Base-by-base conservation (phyloP, 2,113 vertebrate genomes). In the Pteropus alecto region DNA sequence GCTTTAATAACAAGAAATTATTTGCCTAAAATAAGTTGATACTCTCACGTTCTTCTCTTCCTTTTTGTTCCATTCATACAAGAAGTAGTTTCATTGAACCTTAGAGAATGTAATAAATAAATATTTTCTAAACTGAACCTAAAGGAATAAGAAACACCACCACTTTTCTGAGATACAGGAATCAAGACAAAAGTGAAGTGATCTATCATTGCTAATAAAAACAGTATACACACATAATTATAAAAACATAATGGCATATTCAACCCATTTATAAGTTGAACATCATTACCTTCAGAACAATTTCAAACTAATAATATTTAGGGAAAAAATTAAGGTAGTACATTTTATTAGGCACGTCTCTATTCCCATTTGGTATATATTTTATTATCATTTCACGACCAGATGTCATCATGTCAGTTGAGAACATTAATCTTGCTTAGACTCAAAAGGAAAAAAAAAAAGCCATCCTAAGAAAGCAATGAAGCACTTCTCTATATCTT, bases 381-480 rank as follows among this genome's bases (percentile, higher is more conserved):
- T 60, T 71, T 84, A 33, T 81, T 90, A 54, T 91, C 77, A 98
- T 96, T 92, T 84, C 56, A 51, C 4, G 71, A 96, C 65, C 16
- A 94, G 38, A 93, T 35, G 93, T 91, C 94, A 95, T 67, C 79
- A 93, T 95, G 73, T 94, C 95, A 95, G 73, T 9, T 38, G 79
- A 95, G 18, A 76, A 95, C n/a, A 96, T 98, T 97, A 97, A 96
- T 97, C 94, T 96, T 86, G 43, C 54, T 97, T 93, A 97, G 43
- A 76, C 8, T 84, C n/a, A 61, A 68, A 93, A 76, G 16, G 82
- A 87, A 46, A 46, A 89, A 54, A 90, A 60, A 92, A 94, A 92
- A 41, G 38, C 28, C 28, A 96, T 54, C 76, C 54, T 97, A 93
- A 26, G 48, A 94, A 97, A 96, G 60, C 71, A 96, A 68, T 84